phyloP scores from a whole-genome alignment of 1,140 invertebrate species.

The Pinna nobilis region DNA sequence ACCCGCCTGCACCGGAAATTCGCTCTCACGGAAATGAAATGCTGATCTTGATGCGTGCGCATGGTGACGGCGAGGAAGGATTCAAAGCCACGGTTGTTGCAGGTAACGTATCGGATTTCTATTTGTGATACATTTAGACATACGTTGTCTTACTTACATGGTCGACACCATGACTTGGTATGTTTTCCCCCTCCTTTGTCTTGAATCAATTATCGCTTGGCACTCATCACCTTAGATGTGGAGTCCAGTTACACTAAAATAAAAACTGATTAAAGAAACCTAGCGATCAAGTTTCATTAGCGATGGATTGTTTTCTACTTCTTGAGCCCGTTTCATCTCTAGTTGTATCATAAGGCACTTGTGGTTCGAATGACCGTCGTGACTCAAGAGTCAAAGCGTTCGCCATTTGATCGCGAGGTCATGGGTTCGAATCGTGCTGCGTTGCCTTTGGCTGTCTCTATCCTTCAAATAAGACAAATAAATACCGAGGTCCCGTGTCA shows the following conservation, averaged over 20 bases:
- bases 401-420: too few relatives aligned
- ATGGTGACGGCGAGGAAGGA: constrained; percentile 15
- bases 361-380: too few relatives aligned
- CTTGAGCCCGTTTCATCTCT: too few relatives aligned
- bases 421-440: too few relatives aligned
- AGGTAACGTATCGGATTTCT: constrained; percentile 6
- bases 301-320: too few relatives aligned
- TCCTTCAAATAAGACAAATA: too few relatives aligned
- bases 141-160: neutral
- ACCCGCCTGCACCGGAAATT: neutral
- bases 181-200: neutral
- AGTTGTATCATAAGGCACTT: too few relatives aligned
- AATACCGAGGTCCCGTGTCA: too few relatives aligned
- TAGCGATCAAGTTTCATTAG: too few relatives aligned
- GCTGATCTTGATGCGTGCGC: constrained; percentile 22
- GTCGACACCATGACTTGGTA: neutral
- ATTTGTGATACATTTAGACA: neutral
- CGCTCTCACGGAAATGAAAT: constrained; percentile 30
- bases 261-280: neutral
- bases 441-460: too few relatives aligned
- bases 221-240: neutral
- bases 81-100: constrained; percentile 20
- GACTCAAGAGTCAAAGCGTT: too few relatives aligned
- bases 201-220: too few relatives aligned
- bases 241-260: neutral